Evolutionary conservation across 2,888 invertebrate genomes (phyloP).

Genomic region (Cataglyphis rosenhaueri): DNA sequence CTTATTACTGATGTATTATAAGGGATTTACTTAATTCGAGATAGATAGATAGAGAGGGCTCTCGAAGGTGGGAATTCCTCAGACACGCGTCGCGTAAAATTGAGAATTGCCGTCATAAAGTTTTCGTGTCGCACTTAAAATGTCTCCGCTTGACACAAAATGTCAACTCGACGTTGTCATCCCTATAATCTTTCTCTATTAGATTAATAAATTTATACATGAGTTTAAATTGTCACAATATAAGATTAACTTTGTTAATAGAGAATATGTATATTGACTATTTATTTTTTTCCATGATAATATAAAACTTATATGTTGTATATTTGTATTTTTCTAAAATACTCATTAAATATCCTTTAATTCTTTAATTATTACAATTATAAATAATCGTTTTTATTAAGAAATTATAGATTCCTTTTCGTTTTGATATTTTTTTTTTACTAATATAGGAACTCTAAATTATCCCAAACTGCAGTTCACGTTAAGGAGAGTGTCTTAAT

Average conservation of each 20-base stretch:
- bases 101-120: conserved; percentile 10
- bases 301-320: background rate
- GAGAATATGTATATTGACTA: background rate
- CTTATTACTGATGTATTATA: background rate
- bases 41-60: background rate
- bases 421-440: background rate
- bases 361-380: background rate
- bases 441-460: background rate
- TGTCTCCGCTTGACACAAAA: background rate
- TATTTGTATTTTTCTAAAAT: background rate
- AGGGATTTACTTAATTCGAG: background rate
- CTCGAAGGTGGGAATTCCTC: background rate
- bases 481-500: background rate
- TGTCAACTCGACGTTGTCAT: background rate
- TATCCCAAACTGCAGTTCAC: background rate
- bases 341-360: too few species aligned
- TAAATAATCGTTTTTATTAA: background rate
- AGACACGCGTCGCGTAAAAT: background rate
- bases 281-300: background rate
- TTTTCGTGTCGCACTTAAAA: background rate
- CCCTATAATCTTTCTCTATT: conserved; percentile 16
- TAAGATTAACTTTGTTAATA: background rate
- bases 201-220: conserved; percentile 11
- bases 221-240: background rate
- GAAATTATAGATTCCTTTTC: background rate